Evolutionary conservation across 2,888 invertebrate genomes (phyloP), one percentile per base, ranked within the genome.

Genomic region (Melanotus villosus): DNA sequence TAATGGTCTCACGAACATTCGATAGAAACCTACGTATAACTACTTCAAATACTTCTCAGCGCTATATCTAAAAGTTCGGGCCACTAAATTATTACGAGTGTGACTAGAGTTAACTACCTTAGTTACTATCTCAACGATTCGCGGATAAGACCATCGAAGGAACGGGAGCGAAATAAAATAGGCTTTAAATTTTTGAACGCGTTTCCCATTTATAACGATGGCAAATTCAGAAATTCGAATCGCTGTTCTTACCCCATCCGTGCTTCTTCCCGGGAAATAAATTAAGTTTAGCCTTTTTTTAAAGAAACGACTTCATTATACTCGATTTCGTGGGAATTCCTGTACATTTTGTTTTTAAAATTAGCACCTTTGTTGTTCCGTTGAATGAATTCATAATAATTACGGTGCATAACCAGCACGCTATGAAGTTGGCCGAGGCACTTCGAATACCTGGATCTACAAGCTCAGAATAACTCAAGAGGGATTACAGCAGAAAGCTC

Each of bases 1-100:
- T 78, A 78, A 78, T 78, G 78, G 76, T 68, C 72, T 73, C 74
- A 58, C 68, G 68, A 73, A 75, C 72, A 70, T 72, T 72, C 75
- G 72, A 73, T 73, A 70, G 67, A 56, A 71, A 68, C 68, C 59
- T 58, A 60, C 43, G 60, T 60, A 64, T 64, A 70, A 70, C 71
- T 71, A 68, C 69, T 66, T 66, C 68, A 67, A 67, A 67, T 67
- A 70, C 69, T 72, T 68, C 58, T 69, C 38, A 54, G 70, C 34
- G 43, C 63, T 67, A 66, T 65, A 70, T 67, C 66, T 59, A 60
- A 52, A 67, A 60, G 52, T 67, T 67, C 30, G 34, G 54, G 54
- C 54, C 66, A 60, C 65, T 67, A 67, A 67, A 67, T 67, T 67
- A 67, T 67, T 67, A 45, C 54, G 52, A 67, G 60, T 67, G 66